These are phyloP conservation scores for Pseudochirops corinnae DNA, from an alignment of 2,797 vertebrate species.

Conservation along the genomic window DNA sequence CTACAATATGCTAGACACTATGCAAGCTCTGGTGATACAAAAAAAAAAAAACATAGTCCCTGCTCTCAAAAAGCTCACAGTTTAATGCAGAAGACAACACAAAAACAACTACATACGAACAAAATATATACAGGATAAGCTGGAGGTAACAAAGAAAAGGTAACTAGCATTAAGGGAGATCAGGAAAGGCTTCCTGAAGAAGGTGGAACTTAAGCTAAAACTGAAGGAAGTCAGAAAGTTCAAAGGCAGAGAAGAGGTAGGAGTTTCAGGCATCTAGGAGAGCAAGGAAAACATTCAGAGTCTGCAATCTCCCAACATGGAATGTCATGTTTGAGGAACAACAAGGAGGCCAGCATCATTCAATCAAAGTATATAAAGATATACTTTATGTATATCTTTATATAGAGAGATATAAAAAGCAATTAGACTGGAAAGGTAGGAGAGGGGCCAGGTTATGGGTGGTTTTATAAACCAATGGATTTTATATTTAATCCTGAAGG, in stretches of 20 bases:
- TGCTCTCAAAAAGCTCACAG: background rate
- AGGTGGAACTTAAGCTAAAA: background rate
- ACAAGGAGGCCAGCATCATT: background rate
- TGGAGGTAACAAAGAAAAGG: background rate
- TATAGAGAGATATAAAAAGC: background rate
- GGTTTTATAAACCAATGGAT: background rate
- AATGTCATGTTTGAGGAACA: background rate
- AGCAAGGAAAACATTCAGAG: background rate
- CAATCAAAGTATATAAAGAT: background rate
- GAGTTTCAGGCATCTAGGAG: background rate
- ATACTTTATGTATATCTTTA: too few species aligned
- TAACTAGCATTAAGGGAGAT: background rate
- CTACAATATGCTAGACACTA: too few species aligned
- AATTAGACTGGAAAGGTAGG: background rate
- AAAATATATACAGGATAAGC: background rate
- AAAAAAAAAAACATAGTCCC: background rate
- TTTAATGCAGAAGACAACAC: background rate
- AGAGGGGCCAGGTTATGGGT: background rate
- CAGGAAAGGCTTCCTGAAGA: background rate
- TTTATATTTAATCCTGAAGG: background rate
- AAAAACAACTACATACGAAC: background rate
- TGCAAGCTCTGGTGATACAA: too few species aligned
- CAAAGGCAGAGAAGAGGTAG: background rate
- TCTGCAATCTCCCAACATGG: background rate
- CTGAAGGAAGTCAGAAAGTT: too few species aligned